These are phyloP conservation scores for Euura lappo DNA, from an alignment of 1,140 invertebrate genomes.

Conservation along the genomic window DNA sequence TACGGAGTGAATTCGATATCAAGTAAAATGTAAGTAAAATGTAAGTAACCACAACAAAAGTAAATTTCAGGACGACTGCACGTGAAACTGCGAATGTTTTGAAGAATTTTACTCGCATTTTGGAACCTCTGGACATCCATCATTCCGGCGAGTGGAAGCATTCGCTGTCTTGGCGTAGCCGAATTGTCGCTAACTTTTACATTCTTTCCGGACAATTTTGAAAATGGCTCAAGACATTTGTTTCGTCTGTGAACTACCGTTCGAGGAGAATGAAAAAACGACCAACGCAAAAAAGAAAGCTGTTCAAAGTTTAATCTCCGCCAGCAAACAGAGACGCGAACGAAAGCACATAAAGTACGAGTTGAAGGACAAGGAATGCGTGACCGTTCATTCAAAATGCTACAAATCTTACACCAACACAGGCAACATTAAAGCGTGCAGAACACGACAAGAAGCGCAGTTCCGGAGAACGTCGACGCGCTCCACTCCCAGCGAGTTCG, in stretches of 20 bases:
- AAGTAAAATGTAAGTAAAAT: not conserved
- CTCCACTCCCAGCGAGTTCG: not conserved
- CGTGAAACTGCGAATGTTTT: not conserved
- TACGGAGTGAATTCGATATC: not conserved
- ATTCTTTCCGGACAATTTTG: too few relatives aligned
- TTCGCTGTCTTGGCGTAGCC: not conserved
- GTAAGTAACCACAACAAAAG: not conserved
- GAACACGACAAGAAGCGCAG: not conserved
- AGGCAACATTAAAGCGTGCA: not conserved
- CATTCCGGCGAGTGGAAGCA: not conserved
- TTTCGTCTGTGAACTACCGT: not conserved
- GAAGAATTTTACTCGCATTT: not conserved
- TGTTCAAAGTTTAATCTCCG: not conserved
- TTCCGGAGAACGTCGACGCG: not conserved
- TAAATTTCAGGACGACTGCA: not conserved
- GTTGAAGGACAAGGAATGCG: not conserved
- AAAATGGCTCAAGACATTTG: not conserved
- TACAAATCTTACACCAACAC: not conserved
- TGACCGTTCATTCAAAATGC: not conserved
- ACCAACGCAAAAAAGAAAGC: not conserved
- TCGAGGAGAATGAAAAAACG: conserved; percentile 1
- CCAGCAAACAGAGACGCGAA: not conserved
- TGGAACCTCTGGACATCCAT: not conserved
- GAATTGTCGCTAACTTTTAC: too few relatives aligned
- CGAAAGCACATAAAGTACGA: not conserved